Conservation (phyloP, 2,113 vertebrate species). For the Notiomystis cincta region DNA sequence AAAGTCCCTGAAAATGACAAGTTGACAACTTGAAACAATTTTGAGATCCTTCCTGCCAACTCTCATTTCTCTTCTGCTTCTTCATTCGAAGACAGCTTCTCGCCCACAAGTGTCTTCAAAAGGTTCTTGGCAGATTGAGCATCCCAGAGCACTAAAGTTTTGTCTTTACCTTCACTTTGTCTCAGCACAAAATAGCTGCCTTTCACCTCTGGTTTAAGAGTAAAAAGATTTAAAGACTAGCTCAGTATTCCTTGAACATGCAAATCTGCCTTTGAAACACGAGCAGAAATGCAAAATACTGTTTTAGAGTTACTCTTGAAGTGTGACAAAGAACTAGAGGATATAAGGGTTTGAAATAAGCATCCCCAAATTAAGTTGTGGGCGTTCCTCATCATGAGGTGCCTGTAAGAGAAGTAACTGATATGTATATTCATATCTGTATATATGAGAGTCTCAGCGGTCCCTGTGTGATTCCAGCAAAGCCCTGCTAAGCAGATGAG, state of each 20-base stretch:
- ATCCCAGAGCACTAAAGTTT: conserved; percentile 31
- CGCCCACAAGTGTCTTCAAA: conserved; percentile 48
- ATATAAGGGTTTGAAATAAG: neutral
- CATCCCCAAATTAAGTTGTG: neutral
- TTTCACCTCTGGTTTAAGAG: neutral
- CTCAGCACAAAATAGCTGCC: conserved; percentile 9
- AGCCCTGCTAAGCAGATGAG: neutral
- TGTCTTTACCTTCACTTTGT: conserved; percentile 8
- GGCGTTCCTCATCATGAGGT: neutral
- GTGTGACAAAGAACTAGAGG: neutral
- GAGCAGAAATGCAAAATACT: neutral
- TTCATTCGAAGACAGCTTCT: conserved; percentile 52
- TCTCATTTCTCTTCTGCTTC: conserved; percentile 42
- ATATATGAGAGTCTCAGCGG: neutral
- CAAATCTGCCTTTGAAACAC: neutral
- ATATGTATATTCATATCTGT: neutral
- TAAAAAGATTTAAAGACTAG: neutral
- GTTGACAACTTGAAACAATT: conserved; percentile 56
- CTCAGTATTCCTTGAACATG: neutral
- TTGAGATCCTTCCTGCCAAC: conserved; percentile 42
- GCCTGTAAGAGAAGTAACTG: neutral
- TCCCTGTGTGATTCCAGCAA: neutral
- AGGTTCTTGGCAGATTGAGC: conserved; percentile 30
- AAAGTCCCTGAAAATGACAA: conserved; percentile 48
- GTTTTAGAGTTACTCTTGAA: neutral